phyloP scores from a whole-genome alignment of 92 coral and sea anemone genomes.

The Plumapathes pennacea region DNA sequence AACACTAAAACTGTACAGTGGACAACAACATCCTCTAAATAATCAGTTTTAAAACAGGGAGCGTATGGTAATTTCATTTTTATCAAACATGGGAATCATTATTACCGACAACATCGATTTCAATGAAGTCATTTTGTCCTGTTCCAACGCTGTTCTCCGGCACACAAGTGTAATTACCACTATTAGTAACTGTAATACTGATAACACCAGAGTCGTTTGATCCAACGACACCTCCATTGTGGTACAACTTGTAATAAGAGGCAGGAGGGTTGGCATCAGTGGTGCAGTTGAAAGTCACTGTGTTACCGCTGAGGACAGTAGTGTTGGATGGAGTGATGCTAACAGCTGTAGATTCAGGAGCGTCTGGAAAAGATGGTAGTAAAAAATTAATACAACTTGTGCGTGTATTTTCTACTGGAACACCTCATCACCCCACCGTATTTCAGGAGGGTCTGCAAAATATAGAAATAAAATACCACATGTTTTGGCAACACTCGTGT shows the following conservation, averaged over 20 bases:
- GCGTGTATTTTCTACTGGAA: no score
- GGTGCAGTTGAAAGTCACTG: constrained; percentile 20
- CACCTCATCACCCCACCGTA: no score
- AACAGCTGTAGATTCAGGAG: background rate
- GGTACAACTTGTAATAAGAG: constrained; percentile 26
- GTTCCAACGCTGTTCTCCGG: constrained; percentile 28
- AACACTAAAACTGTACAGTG: no score
- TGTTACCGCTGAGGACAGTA: constrained; percentile 2
- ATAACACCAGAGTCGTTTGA: constrained; percentile 20
- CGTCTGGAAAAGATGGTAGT: background rate
- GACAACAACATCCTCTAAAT: no score
- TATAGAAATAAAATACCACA: no score
- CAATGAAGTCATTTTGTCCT: constrained; percentile 25
- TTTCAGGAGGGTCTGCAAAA: no score
- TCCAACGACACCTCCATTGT: constrained; percentile 7
- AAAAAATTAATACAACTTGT: background rate
- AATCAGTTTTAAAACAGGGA: no score
- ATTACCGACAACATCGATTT: constrained; percentile 24
- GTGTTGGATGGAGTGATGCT: constrained; percentile 1
- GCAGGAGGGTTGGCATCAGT: constrained; percentile 36
- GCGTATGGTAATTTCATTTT: no score
- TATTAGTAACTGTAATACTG: constrained; percentile 1
- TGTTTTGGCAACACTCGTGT: no score
- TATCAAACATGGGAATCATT: no score
- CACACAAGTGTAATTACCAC: constrained; percentile 45